A percentile compares a stretch with the other conserved stretches of the same genome.
Evolutionary conservation across 2,113 vertebrate species (phyloP).

Genomic region (crab-eating macaque (Macaca fascicularis)): T2T-MFA8v1.1 NC_088387.1:8078501-8079000

Average conservation of each 20-base stretch:
- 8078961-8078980: not conserved
- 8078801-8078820: not conserved
- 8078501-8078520: not conserved
- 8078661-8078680: not conserved
- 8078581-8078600: no score
- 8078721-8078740: not conserved
- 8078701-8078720: not conserved
- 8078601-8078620: no score
- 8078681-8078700: not conserved
- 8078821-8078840: not conserved
- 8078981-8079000: not conserved
- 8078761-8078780: not conserved
- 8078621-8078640: no score
- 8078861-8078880: not conserved
- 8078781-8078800: not conserved
- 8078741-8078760: not conserved
- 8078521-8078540: not conserved
- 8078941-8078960: no score
- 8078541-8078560: not conserved
- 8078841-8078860: not conserved
- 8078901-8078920: not conserved
- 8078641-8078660: not conserved
- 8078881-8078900: not conserved
- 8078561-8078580: accelerated
- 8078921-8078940: no score